Conservation (phyloP, 2,888 invertebrate genomes). For the Drosophila robusta region DNA sequence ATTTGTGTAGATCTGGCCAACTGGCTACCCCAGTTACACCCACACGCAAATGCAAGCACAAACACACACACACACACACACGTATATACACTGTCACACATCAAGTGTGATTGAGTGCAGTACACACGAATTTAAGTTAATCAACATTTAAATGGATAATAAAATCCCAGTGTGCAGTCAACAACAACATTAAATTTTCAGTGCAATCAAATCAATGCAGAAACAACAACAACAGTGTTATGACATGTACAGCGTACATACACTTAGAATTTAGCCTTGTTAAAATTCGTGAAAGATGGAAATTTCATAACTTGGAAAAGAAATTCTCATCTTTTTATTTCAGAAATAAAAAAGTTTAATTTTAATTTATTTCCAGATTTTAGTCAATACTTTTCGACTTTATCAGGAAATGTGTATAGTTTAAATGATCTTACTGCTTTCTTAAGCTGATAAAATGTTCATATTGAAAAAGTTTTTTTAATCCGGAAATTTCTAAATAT, state of each 20-base stretch:
- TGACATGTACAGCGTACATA: constrained; percentile 6
- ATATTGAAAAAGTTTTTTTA: no score
- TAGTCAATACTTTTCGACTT: no score
- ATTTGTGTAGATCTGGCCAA: constrained; percentile 37
- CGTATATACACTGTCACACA: constrained; percentile 32
- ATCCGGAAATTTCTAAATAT: no score
- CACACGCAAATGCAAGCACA: constrained; percentile 12
- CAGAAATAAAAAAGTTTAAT: no score
- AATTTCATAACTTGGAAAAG: no score
- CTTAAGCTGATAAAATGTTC: no score
- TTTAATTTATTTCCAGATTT: no score
- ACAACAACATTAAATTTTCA: constrained; percentile 34
- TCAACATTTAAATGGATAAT: constrained; percentile 80
- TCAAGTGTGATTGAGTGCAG: constrained; percentile 73
- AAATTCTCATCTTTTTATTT: no score
- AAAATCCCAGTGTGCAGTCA: constrained; percentile 61
- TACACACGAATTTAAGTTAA: constrained; percentile 75
- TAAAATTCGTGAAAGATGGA: no score
- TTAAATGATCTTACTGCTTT: no score
- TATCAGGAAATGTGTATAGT: no score
- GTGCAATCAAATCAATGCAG: constrained; percentile 72
- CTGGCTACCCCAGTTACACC: constrained; percentile 31
- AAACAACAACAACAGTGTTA: constrained; percentile 20
- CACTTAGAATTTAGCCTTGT: not conserved
- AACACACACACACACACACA: not conserved